These are phyloP conservation scores for Loxodonta africana DNA, from an alignment of 2,113 vertebrate species.

Conservation along the genomic window DNA sequence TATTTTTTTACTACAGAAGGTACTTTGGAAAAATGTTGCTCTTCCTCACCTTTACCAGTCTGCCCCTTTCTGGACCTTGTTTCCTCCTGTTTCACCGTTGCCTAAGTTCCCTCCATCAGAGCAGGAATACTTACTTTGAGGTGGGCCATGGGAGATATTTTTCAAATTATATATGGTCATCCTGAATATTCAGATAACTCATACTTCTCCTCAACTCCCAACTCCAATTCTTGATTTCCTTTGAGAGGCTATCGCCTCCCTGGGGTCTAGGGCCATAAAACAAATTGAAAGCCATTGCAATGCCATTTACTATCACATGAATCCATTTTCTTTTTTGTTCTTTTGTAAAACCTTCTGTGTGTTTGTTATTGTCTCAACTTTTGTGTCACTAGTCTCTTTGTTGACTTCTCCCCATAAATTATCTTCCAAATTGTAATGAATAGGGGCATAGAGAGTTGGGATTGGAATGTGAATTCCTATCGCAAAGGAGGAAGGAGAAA, in stretches of 20 bases:
- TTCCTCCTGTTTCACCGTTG: neutral
- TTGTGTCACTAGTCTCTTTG: neutral
- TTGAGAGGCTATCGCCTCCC: neutral
- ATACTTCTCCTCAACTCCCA: neutral
- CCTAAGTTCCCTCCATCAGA: neutral
- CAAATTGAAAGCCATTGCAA: neutral
- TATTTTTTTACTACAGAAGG: neutral
- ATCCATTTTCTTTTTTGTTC: slow-evolving; percentile 3
- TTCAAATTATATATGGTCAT: neutral
- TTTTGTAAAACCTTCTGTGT: neutral
- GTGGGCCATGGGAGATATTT: neutral
- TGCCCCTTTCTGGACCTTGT: neutral
- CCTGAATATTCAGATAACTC: neutral
- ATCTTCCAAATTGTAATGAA: neutral
- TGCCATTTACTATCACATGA: neutral
- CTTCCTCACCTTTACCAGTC: neutral
- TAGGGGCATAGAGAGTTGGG: neutral
- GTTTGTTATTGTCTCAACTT: neutral
- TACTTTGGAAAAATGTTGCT: neutral
- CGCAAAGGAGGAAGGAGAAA: neutral
- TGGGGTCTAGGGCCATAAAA: neutral
- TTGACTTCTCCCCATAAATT: neutral
- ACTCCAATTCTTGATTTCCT: neutral
- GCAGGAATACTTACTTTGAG: neutral
- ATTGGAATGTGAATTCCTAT: neutral